Conservation (phyloP, 2,888 invertebrate genomes). For the Lottia gigantea region DNA sequence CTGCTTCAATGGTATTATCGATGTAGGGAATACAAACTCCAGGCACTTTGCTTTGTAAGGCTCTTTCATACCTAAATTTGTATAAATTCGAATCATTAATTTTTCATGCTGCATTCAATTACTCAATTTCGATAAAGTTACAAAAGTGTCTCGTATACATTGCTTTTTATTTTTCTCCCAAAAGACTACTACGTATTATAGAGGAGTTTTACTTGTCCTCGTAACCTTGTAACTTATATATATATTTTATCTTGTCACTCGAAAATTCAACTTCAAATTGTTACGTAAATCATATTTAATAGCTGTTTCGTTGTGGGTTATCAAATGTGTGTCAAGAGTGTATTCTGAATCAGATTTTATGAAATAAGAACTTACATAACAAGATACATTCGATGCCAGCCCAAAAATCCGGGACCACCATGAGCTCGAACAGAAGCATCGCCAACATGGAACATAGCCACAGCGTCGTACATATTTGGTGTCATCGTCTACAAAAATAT, state of each 20-base stretch:
- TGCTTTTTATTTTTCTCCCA: too few species aligned
- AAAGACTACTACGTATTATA: too few species aligned
- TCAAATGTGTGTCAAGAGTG: slow-evolving; percentile 13
- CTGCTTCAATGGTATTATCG: slow-evolving; percentile 52
- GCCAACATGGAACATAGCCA: slow-evolving; percentile 48
- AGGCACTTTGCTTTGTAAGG: slow-evolving; percentile 50
- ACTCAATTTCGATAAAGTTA: too few species aligned
- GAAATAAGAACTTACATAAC: slow-evolving; percentile 45
- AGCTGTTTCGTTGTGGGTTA: too few species aligned
- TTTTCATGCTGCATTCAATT: too few species aligned
- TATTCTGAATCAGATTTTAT: slow-evolving; percentile 13
- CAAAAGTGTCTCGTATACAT: too few species aligned
- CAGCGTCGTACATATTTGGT: slow-evolving; percentile 54
- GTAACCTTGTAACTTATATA: too few species aligned
- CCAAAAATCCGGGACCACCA: slow-evolving; percentile 50
- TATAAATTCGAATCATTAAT: too few species aligned
- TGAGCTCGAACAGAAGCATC: slow-evolving; percentile 45
- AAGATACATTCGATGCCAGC: slow-evolving; percentile 55
- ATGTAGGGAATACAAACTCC: slow-evolving; percentile 55
- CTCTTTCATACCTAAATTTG: slow-evolving; percentile 52
- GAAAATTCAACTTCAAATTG: too few species aligned
- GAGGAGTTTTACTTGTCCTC: too few species aligned
- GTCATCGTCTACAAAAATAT: slow-evolving; percentile 39
- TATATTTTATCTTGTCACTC: too few species aligned
- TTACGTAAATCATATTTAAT: too few species aligned